Conservation (phyloP, 2,113 vertebrate species). For the Bothrops jararaca region DNA sequence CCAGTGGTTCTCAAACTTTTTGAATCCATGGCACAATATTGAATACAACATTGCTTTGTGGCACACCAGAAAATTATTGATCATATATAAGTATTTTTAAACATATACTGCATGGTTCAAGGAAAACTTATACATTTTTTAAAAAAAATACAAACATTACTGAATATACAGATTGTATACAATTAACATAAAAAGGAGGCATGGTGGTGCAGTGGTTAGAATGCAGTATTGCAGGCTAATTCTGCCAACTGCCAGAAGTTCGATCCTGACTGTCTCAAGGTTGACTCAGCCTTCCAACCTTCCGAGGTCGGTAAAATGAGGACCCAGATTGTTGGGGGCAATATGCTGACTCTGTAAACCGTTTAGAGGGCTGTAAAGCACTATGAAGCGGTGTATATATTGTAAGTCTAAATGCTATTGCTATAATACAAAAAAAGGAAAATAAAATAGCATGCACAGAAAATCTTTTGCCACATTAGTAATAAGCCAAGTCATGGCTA, state of each 20-base stretch:
- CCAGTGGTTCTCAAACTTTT: constrained; percentile 35
- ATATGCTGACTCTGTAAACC: background rate
- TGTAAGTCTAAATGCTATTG: background rate
- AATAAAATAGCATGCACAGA: background rate
- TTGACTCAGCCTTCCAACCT: background rate
- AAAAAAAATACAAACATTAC: background rate
- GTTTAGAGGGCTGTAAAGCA: background rate
- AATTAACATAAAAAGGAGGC: background rate
- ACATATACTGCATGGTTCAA: background rate
- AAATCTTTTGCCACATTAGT: background rate
- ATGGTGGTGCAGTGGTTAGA: background rate
- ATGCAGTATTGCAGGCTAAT: background rate
- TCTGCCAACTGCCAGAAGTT: background rate
- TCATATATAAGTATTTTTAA: background rate
- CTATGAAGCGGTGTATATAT: background rate
- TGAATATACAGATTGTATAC: background rate
- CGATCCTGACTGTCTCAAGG: background rate
- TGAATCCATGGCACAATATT: background rate
- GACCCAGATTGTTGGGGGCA: background rate
- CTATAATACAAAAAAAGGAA: background rate
- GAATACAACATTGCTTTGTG: background rate
- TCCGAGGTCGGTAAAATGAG: background rate
- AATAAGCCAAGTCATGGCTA: background rate
- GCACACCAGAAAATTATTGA: background rate
- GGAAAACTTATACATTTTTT: background rate